A percentile compares a stretch with the other conserved stretches of the same genome.
phyloP scores from a whole-genome alignment of 2,888 invertebrate species.

The Chironomus riparius region DNA sequence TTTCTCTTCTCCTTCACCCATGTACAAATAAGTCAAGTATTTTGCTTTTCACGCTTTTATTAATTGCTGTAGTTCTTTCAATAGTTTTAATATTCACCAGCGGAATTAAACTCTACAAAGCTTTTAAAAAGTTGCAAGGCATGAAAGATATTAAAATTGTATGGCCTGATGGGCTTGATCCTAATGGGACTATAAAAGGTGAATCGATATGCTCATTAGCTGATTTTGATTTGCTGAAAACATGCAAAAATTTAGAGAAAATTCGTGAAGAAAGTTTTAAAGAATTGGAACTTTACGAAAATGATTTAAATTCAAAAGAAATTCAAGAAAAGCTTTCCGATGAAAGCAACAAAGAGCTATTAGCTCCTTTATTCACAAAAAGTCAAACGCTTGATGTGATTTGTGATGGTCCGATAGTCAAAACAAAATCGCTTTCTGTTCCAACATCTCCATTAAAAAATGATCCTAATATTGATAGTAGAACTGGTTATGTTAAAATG shows the following conservation, averaged over 20 bases:
- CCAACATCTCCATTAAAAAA: not conserved
- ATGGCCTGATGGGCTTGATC: conserved; percentile 11
- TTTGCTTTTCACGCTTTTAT: too few relatives aligned
- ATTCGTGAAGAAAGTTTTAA: not conserved
- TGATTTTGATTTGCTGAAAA: conserved; percentile 3
- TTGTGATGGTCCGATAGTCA: too few relatives aligned
- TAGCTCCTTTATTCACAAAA: not conserved
- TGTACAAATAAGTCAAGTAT: not conserved
- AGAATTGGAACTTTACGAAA: not conserved
- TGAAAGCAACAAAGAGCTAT: not conserved
- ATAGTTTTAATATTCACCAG: too few relatives aligned
- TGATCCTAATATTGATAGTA: not conserved
- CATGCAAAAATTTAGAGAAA: not conserved
- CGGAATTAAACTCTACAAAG: too few relatives aligned
- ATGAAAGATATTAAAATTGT: conserved; percentile 18
- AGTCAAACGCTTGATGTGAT: not conserved
- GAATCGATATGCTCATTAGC: too few relatives aligned
- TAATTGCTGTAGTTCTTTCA: too few relatives aligned
- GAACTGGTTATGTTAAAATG: conserved; percentile 13
- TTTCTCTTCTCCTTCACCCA: not conserved
- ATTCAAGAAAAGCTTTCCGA: not conserved
- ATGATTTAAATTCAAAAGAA: not conserved
- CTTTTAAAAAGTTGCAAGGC: not conserved
- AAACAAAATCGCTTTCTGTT: not conserved
- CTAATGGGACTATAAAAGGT: not conserved